Percentiles rank a stretch among this genome's conserved stretches.
phyloP scores from a whole-genome alignment of 2,888 invertebrate genomes.

The Coecobrya sp. region DNA sequence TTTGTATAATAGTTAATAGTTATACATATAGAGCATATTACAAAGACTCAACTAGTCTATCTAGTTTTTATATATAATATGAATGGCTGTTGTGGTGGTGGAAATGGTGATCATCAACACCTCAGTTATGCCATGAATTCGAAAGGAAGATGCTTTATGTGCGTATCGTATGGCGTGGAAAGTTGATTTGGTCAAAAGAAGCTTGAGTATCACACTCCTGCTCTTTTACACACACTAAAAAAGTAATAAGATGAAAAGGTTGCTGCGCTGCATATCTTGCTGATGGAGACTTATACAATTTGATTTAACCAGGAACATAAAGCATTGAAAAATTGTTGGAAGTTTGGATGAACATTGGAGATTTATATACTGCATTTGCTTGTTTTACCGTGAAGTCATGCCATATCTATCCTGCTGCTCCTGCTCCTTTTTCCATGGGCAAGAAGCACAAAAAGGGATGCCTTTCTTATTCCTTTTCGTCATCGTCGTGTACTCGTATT shows the following conservation, averaged over 20 bases:
- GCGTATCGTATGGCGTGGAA: conserved; percentile 76
- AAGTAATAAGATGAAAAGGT: conserved; percentile 48
- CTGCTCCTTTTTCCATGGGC: conserved; percentile 9
- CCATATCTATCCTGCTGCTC: conserved; percentile 16
- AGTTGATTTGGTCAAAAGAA: conserved; percentile 57
- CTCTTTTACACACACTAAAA: conserved; percentile 9
- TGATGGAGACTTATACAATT: conserved; percentile 33
- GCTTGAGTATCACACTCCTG: conserved; percentile 3
- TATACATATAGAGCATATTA: not conserved
- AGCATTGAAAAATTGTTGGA: conserved; percentile 70
- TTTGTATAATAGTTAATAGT: not conserved
- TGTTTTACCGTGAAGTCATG: conserved; percentile 12
- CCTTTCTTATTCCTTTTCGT: conserved; percentile 49
- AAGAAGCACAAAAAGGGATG: conserved; percentile 42
- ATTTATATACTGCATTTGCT: conserved; percentile 63
- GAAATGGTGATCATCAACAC: conserved; percentile 64
- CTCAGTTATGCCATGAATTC: conserved; percentile 57
- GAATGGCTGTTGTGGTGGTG: conserved; percentile 22
- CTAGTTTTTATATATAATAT: not conserved
- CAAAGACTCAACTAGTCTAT: not conserved
- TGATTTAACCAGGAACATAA: conserved; percentile 74
- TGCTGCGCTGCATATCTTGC: not conserved
- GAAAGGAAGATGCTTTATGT: conserved; percentile 67
- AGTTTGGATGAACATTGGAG: conserved; percentile 57
- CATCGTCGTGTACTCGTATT: conserved; percentile 66